A percentile compares a stretch with the other conserved stretches of the same genome.
Evolutionary conservation across 2,797 vertebrate genomes (phyloP).

Genomic region (Caiman crocodilus): DNA sequence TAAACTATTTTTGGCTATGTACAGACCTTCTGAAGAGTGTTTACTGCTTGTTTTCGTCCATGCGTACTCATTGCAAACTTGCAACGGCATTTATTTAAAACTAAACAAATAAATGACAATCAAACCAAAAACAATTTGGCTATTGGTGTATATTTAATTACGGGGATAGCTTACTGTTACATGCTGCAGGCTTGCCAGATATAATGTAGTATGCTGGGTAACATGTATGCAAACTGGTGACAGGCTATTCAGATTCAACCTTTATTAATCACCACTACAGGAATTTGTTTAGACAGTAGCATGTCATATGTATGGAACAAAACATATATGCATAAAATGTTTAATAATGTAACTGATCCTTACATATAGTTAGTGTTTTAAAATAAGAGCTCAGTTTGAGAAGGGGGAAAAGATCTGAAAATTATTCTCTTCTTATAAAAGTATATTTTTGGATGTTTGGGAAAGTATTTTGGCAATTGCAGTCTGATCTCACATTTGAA

Average conservation of each 20-base stretch:
- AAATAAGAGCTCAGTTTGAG: neutral
- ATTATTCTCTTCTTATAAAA: slow-evolving; percentile 5
- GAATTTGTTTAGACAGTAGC: neutral
- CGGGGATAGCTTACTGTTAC: neutral
- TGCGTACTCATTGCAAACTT: slow-evolving; percentile 36
- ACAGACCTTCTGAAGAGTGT: slow-evolving; percentile 24
- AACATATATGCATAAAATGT: slow-evolving; percentile 10
- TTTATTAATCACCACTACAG: neutral
- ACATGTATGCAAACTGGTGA: neutral
- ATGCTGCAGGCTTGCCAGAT: neutral
- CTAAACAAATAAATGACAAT: slow-evolving; percentile 76
- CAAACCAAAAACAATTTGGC: slow-evolving; percentile 43
- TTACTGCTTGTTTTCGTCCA: slow-evolving; percentile 42
- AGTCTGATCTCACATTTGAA: neutral
- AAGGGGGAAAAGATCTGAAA: slow-evolving; percentile 9
- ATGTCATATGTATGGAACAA: slow-evolving; percentile 11
- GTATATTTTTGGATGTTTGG: slow-evolving; percentile 71
- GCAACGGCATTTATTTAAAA: slow-evolving; percentile 58
- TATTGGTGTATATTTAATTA: neutral
- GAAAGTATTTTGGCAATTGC: slow-evolving; percentile 50
- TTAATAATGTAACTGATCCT: slow-evolving; percentile 22
- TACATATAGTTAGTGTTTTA: neutral
- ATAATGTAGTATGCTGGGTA: neutral
- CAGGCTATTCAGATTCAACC: neutral
- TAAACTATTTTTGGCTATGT: slow-evolving; percentile 60